Evolutionary conservation across 2,888 invertebrate species (phyloP), one percentile per base, ranked within the genome.

Genomic region (Lasioglossum pauxillum): DNA sequence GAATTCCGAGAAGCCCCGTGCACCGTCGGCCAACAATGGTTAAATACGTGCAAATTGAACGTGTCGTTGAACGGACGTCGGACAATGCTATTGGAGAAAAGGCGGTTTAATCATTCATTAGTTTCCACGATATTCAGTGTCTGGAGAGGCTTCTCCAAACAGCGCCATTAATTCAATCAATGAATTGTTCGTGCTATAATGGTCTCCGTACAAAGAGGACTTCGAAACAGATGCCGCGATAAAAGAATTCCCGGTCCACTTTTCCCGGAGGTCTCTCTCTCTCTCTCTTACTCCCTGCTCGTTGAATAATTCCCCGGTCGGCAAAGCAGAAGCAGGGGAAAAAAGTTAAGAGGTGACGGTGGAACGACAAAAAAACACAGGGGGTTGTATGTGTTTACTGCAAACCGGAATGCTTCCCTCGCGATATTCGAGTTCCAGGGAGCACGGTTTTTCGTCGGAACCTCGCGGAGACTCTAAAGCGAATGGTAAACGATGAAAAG

Each of bases 201-300:
- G 53, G 46, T 14, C 10, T 19, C 16, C 19, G 76, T 5, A 72
- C 49, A 86, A 86, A 82, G 64, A 64, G 35, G 31, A 14, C 79
- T 86, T 53, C 74, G 79, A 79, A 80, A 81, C 74, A 75, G 82
- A 86, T 75, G 78, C 69, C 14, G 1, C 67, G 78, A 80, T 82
- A 49, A 75, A 76, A 60, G 79, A 77, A 79, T 79, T 69, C 71
- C 12, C 49, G 71, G 41, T 80, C 79, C 86, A 64, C n/a, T 74
- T 77, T 85, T 46, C 78, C 8, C 67, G 1, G n/a, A 46, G 49
- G 7, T 60, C 64, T 64, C 14, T 10, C 12, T 31, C n/a, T 60
- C 60, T 27, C 60, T 60, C 14, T 49, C 49, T 79, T 5, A 19
- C 67, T 35, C 2, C 14, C 64, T 64, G 38, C 49, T 75, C 31